Evolutionary conservation across 2,888 invertebrate genomes (phyloP).

Genomic region (Halictus quadricinctus): DNA sequence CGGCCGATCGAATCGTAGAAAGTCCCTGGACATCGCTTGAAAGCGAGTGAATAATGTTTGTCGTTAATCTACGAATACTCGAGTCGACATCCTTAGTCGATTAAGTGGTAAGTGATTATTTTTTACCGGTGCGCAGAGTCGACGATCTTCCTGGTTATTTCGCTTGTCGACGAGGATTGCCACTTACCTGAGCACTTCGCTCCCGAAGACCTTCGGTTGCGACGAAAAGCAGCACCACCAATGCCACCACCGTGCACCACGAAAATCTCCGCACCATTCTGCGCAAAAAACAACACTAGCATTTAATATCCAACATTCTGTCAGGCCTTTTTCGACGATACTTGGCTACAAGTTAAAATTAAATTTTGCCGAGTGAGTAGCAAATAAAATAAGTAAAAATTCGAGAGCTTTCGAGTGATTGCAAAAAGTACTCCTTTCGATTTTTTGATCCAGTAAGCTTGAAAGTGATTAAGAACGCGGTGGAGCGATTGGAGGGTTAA

Average conservation of each 20-base stretch:
- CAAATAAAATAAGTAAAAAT: too few species aligned
- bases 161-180: neutral
- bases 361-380: neutral
- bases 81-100: neutral
- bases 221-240: constrained; percentile 72
- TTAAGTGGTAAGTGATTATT: constrained; percentile 2
- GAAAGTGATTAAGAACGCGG: neutral
- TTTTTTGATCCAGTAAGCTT: too few species aligned
- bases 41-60: neutral
- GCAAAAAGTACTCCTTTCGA: neutral
- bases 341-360: neutral
- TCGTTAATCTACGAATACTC: neutral
- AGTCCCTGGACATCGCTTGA: neutral
- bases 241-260: constrained; percentile 68
- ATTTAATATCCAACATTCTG: neutral
- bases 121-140: neutral
- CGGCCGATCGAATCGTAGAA: neutral
- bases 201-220: constrained; percentile 72
- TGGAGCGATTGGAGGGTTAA: neutral
- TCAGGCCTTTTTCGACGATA: neutral
- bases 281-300: constrained; percentile 31
- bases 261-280: constrained; percentile 75
- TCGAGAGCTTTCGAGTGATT: neutral
- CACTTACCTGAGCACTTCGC: constrained; percentile 71
- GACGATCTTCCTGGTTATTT: neutral